phyloP scores from a whole-genome alignment of 53 echinoderm and acorn worm genomes.

The Holothuria scabra region DNA sequence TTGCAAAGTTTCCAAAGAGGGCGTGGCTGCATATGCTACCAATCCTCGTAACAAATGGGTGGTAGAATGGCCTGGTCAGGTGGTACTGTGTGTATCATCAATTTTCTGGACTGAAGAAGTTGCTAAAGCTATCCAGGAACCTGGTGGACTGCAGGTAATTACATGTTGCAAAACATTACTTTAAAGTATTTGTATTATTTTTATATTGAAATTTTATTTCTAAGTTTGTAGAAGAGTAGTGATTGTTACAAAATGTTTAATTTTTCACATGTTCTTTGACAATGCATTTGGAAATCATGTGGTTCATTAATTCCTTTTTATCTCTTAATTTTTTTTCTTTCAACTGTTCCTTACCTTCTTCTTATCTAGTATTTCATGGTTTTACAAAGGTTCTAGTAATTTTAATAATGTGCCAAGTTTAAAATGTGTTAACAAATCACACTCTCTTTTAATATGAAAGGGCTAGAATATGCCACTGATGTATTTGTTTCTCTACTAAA shows the following conservation, averaged over 20 bases:
- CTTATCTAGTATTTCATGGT: too few species aligned
- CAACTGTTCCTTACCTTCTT: too few species aligned
- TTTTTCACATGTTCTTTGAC: not conserved
- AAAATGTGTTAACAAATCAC: too few species aligned
- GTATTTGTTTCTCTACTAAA: too few species aligned
- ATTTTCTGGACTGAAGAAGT: conserved; percentile 94
- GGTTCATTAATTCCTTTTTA: not conserved
- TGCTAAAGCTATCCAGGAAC: conserved; percentile 94
- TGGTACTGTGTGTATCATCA: conserved; percentile 82
- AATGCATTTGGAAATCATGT: not conserved
- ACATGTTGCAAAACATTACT: not conserved
- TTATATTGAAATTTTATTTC: too few species aligned
- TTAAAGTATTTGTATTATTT: not conserved
- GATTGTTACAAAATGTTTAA: too few species aligned
- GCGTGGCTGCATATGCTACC: conserved; percentile 70
- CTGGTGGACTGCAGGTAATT: conserved; percentile 82
- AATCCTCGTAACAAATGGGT: conserved; percentile 94
- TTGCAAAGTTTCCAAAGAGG: conserved; percentile 85
- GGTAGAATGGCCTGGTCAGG: conserved; percentile 97
- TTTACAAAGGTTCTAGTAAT: too few species aligned
- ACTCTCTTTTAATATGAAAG: too few species aligned
- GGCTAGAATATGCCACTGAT: too few species aligned
- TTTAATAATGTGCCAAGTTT: too few species aligned
- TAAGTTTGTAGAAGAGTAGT: too few species aligned
- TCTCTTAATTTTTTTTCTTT: too few species aligned